Percentiles rank a stretch among this genome's conserved stretches.
These are phyloP conservation scores for Macrosteles quadrilineatus DNA, from an alignment of 1,140 invertebrate genomes.

Conservation along the genomic window DNA sequence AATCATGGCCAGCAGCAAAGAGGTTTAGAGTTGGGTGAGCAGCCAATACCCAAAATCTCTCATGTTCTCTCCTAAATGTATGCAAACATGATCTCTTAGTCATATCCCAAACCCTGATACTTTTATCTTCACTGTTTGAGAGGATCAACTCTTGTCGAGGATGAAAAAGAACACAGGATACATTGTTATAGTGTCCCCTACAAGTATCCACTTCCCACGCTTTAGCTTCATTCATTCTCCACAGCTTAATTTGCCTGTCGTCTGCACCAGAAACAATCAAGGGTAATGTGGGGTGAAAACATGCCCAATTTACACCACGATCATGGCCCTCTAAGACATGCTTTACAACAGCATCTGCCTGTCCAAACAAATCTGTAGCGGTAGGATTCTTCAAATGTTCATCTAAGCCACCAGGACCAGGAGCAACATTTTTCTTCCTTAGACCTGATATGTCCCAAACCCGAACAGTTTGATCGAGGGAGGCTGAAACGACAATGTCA, in stretches of 20 bases:
- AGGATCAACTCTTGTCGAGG: slow-evolving; percentile 95
- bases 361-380: slow-evolving; percentile 93
- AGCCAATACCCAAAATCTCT: slow-evolving; percentile 84
- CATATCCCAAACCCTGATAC: slow-evolving; percentile 99
- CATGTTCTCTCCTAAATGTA: slow-evolving; percentile 93
- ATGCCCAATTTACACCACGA: slow-evolving; percentile 97
- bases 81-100: slow-evolving; percentile 95
- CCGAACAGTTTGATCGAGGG: slow-evolving; percentile 95
- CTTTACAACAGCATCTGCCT: slow-evolving; percentile 96
- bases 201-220: slow-evolving; percentile 99
- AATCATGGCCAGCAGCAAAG: slow-evolving; percentile 95
- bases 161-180: slow-evolving; percentile 97
- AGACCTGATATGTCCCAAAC: slow-evolving; percentile 98
- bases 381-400: slow-evolving; percentile 87
- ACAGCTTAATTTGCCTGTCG: slow-evolving; percentile 96
- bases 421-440: slow-evolving; percentile 96
- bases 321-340: slow-evolving; percentile 98
- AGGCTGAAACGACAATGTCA: slow-evolving; percentile 96
- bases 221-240: slow-evolving; percentile 98
- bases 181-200: slow-evolving; percentile 99
- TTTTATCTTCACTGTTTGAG: slow-evolving; percentile 98
- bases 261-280: slow-evolving; percentile 97
- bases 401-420: slow-evolving; percentile 86
- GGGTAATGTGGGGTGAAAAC: slow-evolving; percentile 93
- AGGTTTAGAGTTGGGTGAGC: slow-evolving; percentile 86